These are phyloP conservation scores for Mesorhabditis sp. DNA, from an alignment of 2,888 invertebrate genomes.

Conservation along the genomic window DNA sequence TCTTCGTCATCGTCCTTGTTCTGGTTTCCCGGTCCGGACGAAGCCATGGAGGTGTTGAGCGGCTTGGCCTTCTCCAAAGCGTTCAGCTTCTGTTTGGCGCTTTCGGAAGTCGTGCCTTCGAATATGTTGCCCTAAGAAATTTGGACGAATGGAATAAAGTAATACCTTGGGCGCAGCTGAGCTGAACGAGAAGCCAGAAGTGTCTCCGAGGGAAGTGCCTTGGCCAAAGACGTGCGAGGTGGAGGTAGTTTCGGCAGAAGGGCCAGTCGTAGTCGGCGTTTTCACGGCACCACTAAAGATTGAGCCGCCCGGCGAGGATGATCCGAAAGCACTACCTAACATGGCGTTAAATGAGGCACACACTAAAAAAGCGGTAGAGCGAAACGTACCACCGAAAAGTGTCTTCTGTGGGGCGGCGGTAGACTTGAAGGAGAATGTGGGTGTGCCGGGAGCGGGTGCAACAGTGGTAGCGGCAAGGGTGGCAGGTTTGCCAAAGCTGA, in stretches of 20 bases:
- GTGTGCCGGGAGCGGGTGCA: not conserved
- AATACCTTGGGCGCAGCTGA: not conserved
- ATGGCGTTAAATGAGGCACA: not conserved
- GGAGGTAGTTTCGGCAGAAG: not conserved
- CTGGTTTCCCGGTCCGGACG: constrained; percentile 11
- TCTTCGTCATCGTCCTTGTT: constrained; percentile 16
- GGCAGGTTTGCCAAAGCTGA: too few relatives aligned
- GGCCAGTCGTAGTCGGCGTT: not conserved
- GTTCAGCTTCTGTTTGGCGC: constrained; percentile 30
- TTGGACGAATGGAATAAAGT: constrained; percentile 19
- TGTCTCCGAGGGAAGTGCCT: too few relatives aligned
- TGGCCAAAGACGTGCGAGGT: too few relatives aligned
- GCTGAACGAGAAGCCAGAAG: not conserved
- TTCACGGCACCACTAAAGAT: not conserved
- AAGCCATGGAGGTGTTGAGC: constrained; percentile 10
- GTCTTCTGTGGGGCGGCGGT: constrained; percentile 13
- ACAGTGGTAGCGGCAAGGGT: constrained; percentile 4
- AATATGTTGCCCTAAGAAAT: constrained; percentile 17
- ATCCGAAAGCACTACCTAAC: not conserved
- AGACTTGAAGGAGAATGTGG: constrained; percentile 5
- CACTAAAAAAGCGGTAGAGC: not conserved
- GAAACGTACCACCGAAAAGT: constrained; percentile 7
- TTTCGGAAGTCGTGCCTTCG: constrained; percentile 20
- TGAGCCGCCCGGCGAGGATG: not conserved
- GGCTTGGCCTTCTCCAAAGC: constrained; percentile 27